Evolutionary conservation across 2,797 vertebrate genomes (phyloP), one percentile per base, ranked within the genome.

Genomic region (Sebastes aleutianus): DNA sequence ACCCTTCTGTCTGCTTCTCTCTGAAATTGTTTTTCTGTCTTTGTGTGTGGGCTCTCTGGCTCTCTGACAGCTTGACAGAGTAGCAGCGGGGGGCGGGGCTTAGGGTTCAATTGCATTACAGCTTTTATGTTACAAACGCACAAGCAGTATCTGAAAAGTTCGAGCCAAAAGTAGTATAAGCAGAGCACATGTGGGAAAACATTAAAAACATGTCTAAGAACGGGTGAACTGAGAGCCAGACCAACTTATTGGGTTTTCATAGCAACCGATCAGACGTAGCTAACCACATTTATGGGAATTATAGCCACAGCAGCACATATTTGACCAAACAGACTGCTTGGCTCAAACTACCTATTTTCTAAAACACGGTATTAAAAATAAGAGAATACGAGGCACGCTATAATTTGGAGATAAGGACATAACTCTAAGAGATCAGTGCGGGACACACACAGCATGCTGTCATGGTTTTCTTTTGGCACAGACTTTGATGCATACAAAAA

Each of bases 361-460:
- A 56, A 61, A 67, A 69, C 26, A 47, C 13, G 50, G 63, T 24
- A 74, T 70, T 22, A 73, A 76, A 83, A 70, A 47, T 34, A 8
- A 53, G 57, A 65, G 34, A 54, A 20, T 13, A 62, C 43, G 13
- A 58, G 59, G 4, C 36, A 69, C 2, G 8, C 31, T 70, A 66
- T 82, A 70, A 78, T 80, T 65, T 67, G 14, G 26, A 74, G 64
- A 80, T 54, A 68, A 53, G 8, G 62, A 8, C 43, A 47, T 20
- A 32, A 69, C 22, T 67, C 56, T 5, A 8, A 54, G 13, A 74
- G 62, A 77, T 47, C 61, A 63, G 58, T 32, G 64, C 8, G 20
- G 54, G 31, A 36, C 27, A 34, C 53, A 67, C 69, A 70, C 34
- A 32, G 16, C 58, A 61, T 22, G 64, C 56, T 8, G 53, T 29